Base-by-base conservation (phyloP, 2,888 invertebrate species). In the Drosophila lacicola region DNA sequence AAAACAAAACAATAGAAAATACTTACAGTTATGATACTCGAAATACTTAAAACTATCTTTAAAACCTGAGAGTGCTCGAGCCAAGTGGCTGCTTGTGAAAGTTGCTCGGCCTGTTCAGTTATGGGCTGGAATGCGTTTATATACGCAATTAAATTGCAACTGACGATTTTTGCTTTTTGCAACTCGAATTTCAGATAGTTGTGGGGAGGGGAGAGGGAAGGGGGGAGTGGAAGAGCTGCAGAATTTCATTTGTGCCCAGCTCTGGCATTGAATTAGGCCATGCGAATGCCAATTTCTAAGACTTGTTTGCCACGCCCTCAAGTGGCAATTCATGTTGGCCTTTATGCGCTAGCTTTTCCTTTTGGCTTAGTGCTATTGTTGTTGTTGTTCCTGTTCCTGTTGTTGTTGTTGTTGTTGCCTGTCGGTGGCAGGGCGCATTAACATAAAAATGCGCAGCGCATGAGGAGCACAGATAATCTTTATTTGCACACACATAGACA, bases 381-480 rank as follows among this genome's bases (percentile, higher is more conserved):
- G 36, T 25, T 41, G 61, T 47, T 65, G 46, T n/a, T 36, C 8
- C 8, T 2, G 25, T 44, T 13, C 37, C 34, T 65, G n/a, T 13
- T 29, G 25, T 37, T 19, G n/a, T 39, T 46, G 14, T 37, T 69
- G 56, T 36, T 66, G 46, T 47, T 41, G 57, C 68, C 51, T 64
- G 57, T 63, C 63, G 33, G 29, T 51, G 71, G 50, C 62, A 66
- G 47, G 65, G 62, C 53, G 69, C 85, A 82, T 88, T 88, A 88
- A 86, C 82, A 82, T 82, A 86, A 88, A 78, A 86, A 86, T 88
- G 88, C 88, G 67, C 74, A 62, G 61, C 80, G 37, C 62, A 57
- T 51, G 61, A 21, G 10, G 19, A 6, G 19, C 8, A 74, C 78
- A 85, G 89, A 89, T 88, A 78, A 86, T 89, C 88, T 86, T 80